Percentiles rank a stretch among this genome's conserved stretches.
Evolutionary conservation across 2,113 vertebrate species (phyloP).

Genomic region (Rhinolophus sinicus): DNA sequence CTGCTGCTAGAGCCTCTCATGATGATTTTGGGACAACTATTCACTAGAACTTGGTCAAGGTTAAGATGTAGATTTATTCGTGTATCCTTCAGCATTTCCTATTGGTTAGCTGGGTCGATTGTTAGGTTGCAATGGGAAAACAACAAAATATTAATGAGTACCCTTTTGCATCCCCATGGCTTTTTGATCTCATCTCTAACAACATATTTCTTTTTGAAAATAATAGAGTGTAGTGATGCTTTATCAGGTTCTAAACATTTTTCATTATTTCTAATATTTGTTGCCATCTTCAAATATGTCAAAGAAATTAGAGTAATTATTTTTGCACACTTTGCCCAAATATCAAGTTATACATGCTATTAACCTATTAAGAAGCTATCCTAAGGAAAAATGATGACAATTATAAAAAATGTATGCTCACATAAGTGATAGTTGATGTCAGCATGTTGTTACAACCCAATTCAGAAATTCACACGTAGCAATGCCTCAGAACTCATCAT

Average conservation of each 20-base stretch:
- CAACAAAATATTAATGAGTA: neutral
- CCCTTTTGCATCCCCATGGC: neutral
- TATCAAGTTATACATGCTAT: conserved; percentile 73
- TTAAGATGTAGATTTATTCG: neutral
- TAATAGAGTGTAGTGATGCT: conserved; percentile 16
- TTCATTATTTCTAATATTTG: conserved; percentile 33
- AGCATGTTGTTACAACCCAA: neutral
- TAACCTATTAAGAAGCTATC: conserved; percentile 65
- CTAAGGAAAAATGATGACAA: conserved; percentile 71
- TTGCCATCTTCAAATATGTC: conserved; percentile 52
- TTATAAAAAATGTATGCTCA: neutral
- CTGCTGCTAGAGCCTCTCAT: neutral
- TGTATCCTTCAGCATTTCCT: neutral
- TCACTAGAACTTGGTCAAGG: neutral
- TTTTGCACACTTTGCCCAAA: conserved; percentile 53
- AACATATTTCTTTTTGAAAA: conserved; percentile 25
- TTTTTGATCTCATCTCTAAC: neutral
- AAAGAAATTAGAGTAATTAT: conserved; percentile 19
- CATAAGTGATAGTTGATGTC: neutral
- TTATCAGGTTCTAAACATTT: conserved; percentile 30
- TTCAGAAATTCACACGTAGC: neutral
- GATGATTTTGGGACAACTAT: neutral
- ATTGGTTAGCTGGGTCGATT: neutral
- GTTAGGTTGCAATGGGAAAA: neutral
- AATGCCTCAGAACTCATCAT: neutral